These are phyloP conservation scores for Pachliopta kotzebuea DNA, from an alignment of 2,888 invertebrate genomes.

Conservation along the genomic window DNA sequence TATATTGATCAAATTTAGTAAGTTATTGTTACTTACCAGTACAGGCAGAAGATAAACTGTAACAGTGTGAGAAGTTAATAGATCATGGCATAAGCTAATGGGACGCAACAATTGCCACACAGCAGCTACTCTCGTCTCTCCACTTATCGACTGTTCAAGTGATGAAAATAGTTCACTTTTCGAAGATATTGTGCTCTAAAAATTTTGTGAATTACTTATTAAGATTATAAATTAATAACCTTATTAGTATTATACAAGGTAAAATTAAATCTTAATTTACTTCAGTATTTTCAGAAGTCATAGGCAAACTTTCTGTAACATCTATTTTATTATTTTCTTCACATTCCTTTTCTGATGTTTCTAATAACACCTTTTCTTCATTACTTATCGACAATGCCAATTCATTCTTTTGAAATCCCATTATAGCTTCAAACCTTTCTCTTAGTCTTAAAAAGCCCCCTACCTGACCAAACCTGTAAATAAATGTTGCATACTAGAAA, in stretches of 20 bases:
- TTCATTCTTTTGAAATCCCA: constrained; percentile 78
- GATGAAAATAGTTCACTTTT: constrained; percentile 67
- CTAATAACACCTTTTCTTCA: constrained; percentile 67
- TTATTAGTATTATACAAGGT: not conserved
- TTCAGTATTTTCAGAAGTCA: constrained; percentile 58
- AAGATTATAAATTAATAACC: constrained; percentile 30
- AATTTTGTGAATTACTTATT: not conserved
- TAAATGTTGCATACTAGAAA: constrained; percentile 10
- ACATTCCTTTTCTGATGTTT: constrained; percentile 63
- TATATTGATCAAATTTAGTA: not conserved
- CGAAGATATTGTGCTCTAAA: constrained; percentile 47
- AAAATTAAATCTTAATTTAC: constrained; percentile 40
- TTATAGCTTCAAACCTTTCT: constrained; percentile 89
- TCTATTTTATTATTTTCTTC: constrained; percentile 58
- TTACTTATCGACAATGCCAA: constrained; percentile 61
- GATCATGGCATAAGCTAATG: constrained; percentile 95
- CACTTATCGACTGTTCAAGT: constrained; percentile 61
- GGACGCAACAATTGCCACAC: constrained; percentile 88
- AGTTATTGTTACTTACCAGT: constrained; percentile 82
- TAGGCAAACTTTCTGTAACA: constrained; percentile 45
- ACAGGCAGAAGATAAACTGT: constrained; percentile 96
- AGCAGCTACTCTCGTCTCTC: constrained; percentile 66
- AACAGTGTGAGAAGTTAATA: constrained; percentile 93
- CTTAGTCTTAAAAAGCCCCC: constrained; percentile 93
- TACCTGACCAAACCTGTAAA: constrained; percentile 88